Evolutionary conservation across 2,888 invertebrate species (phyloP), one percentile per base, ranked within the genome.

Genomic region (Coenonympha arcania): DNA sequence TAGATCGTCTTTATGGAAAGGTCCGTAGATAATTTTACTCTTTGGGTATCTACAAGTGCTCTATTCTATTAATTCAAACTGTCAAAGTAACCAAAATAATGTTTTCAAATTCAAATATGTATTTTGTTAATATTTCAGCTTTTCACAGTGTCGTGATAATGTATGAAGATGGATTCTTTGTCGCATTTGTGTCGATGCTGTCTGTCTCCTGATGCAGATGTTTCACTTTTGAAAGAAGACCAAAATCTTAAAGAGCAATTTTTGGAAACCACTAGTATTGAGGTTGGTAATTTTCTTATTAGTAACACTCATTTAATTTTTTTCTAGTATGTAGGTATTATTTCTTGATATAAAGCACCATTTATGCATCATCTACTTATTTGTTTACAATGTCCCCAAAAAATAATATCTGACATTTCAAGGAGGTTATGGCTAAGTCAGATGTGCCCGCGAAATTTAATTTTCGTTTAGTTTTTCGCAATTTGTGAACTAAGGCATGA

Each of bases 21-120:
- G 80, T 80, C 86, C 84, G 87, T 87, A 86, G 87, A 87, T 87
- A 83, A 85, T 82, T 79, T 78, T 82, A 76, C 82, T 86, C 85
- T 86, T 82, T 86, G 86, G 83, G 75, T 70, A 68, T 63, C 60
- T 62, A 58, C 59, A 62, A 58, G 45, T 80, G 69, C 73, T 79
- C 78, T 79, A 81, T 76, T n/a, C 62, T 81, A 81, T 76, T 72
- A 64, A 66, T 66, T 58, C 46, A 61, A 61, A 60, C 65, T 77
- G 77, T 82, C 81, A 82, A 71, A 39, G n/a, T n/a, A n/a, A 6
- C 13, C 9, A 8, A 22, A 79, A 80, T 77, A 78, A 79, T 84
- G 80, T 58, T 58, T 65, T 55, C 56, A 52, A 63, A 58, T 65
- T 55, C 56, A 52, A 63, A 55, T 62, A 61, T 56, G 65, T 69